Evolutionary conservation across 2,888 invertebrate genomes (phyloP), one percentile per base, ranked within the genome.

Genomic region (Drosophila incognita): DNA sequence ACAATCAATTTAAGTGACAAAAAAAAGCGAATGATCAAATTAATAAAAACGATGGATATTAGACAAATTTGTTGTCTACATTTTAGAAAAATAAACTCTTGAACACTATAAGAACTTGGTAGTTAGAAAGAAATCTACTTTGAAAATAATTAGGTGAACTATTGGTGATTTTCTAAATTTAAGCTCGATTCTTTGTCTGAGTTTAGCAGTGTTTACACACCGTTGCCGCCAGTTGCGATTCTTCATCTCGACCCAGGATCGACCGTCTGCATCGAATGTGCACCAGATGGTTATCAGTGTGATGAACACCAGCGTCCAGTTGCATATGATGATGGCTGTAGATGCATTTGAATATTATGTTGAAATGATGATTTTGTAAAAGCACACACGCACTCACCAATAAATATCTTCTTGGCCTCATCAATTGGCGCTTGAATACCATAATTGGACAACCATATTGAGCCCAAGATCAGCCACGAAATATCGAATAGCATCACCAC

Each of bases 211-310:
- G 21, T n/a, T 15, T 13, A 69, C 74, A 70, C 87, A 97, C 97
- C 97, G 95, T 93, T 97, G 97, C 81, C 97, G 94, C 97, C 97
- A 97, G 93, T 97, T 97, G 82, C 96, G 94, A 83, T 96, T 95
- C 92, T 97, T 97, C 96, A 97, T 97, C 93, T 97, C 97, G 33
- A 97, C 97, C 97, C 97, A 97, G 56, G 97, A 97, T 60, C 97
- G 94, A 21, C 97, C 97, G n/a, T 97, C 97, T 1, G 96, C 94
- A 93, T 97, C 97, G 93, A 96, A 97, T 4, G 96, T 96, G 93
- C 97, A 97, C 97, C 97, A 97, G 40, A 96, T 95, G 7, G 96
- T 96, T 79, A 96, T 95, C 74, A 96, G 91, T 61, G 97, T 95
- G 68, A 96, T 95, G 66, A 96, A 94, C 73, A 97, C 92, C 74